A percentile compares a stretch with the other conserved stretches of the same genome.
These are phyloP conservation scores for Mormyrops boulengeri DNA, from an alignment of 2,797 vertebrate species.

Conservation along the genomic window DNA sequence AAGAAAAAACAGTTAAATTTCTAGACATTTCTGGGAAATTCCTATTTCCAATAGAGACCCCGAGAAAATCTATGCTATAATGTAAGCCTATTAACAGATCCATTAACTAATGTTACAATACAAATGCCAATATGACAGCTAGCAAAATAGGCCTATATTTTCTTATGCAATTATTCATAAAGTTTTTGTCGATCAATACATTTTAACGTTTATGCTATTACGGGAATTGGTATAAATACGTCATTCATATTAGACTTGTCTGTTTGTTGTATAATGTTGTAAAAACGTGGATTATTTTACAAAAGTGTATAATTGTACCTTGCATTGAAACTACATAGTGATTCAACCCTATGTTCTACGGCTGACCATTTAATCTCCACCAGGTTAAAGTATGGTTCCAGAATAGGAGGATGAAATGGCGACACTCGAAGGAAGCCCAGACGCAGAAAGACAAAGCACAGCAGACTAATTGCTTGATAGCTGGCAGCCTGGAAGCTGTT, in stretches of 20 bases:
- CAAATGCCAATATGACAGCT: background rate
- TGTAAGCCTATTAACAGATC: background rate
- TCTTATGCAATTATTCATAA: background rate
- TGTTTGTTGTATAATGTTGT: background rate
- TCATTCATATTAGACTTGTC: background rate
- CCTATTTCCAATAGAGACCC: background rate
- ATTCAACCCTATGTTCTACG: background rate
- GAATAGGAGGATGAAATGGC: conserved; percentile 91
- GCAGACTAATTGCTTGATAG: conserved; percentile 52
- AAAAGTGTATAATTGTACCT: background rate
- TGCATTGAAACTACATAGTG: background rate
- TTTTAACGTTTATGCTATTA: background rate
- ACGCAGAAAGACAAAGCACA: conserved; percentile 88
- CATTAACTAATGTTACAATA: background rate
- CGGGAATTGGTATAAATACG: background rate
- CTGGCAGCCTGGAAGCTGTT: conserved; percentile 49
- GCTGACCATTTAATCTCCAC: background rate
- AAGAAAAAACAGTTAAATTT: background rate
- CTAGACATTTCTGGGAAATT: background rate
- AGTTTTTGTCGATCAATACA: background rate
- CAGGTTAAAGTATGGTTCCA: conserved; percentile 95
- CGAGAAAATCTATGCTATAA: background rate
- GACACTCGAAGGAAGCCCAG: conserved; percentile 93
- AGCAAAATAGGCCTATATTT: background rate
- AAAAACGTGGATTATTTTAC: background rate